phyloP scores from a whole-genome alignment of 2,888 invertebrate genomes.

The Megastigmus dorsalis region DNA sequence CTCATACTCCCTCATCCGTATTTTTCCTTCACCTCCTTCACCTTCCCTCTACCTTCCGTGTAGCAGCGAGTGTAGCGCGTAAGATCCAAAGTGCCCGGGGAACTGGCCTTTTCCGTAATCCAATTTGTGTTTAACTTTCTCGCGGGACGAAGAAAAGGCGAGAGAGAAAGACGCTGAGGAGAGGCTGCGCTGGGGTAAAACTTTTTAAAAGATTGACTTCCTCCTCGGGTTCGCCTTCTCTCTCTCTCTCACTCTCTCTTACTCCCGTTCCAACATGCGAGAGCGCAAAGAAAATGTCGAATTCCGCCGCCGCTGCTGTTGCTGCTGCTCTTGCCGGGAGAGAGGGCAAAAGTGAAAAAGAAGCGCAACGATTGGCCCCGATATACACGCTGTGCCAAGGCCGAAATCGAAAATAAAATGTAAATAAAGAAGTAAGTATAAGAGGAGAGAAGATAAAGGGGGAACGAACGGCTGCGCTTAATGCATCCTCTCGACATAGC shows the following conservation, averaged over 20 bases:
- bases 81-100: slow-evolving; percentile 46
- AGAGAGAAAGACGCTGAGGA: slow-evolving; percentile 6
- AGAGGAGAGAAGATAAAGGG: background rate
- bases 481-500: background rate
- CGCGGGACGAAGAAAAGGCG: slow-evolving; percentile 33
- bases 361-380: slow-evolving; percentile 32
- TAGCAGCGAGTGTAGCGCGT: background rate
- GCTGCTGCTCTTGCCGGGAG: no score
- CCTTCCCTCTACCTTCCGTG: background rate
- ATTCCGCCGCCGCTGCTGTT: no score
- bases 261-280: no score
- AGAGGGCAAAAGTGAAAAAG: background rate
- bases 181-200: slow-evolving; percentile 56
- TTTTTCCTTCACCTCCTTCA: background rate
- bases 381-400: slow-evolving; percentile 47
- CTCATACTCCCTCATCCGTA: background rate
- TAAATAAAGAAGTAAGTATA: slow-evolving; percentile 8
- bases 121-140: slow-evolving; percentile 71
- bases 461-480: background rate
- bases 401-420: slow-evolving; percentile 61
- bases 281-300: slow-evolving; percentile 15
- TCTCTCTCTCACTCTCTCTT: no score
- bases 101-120: slow-evolving; percentile 65
- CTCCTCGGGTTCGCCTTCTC: no score
- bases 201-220: slow-evolving; percentile 71